Evolutionary conservation across 2,113 vertebrate species (phyloP).

Genomic region (Orthonyx spaldingii): DNA sequence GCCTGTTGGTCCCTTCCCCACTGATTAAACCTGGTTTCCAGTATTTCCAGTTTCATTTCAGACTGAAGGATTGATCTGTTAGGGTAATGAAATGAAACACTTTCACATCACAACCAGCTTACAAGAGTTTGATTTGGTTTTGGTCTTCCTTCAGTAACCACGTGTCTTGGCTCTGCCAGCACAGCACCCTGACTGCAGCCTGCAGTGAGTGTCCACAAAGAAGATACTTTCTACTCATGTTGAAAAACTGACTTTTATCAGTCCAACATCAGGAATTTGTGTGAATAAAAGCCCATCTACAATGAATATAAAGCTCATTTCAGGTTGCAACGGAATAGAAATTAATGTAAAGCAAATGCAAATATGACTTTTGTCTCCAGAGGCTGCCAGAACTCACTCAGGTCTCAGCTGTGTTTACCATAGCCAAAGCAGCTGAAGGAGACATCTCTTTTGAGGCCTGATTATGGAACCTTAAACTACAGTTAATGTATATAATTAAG

Average conservation of each 20-base stretch:
- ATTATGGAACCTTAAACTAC: neutral
- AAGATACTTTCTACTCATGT: neutral
- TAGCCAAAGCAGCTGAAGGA: neutral
- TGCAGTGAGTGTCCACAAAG: neutral
- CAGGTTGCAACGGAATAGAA: neutral
- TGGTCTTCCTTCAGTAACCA: neutral
- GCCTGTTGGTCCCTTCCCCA: neutral
- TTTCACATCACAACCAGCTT: neutral
- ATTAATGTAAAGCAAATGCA: neutral
- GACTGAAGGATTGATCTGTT: neutral
- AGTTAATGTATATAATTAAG: neutral
- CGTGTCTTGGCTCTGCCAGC: neutral
- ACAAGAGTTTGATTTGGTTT: neutral
- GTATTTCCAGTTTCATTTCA: neutral
- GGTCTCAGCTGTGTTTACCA: neutral
- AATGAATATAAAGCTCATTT: neutral
- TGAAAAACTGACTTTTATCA: neutral
- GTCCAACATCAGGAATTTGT: neutral
- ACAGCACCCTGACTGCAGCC: neutral
- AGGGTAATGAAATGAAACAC: neutral
- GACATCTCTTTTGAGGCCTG: neutral
- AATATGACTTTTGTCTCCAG: neutral
- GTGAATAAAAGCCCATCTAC: neutral
- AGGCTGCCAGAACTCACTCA: neutral
- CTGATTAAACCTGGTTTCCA: neutral